A percentile compares a stretch with the other conserved stretches of the same genome.
phyloP scores from a whole-genome alignment of 2,797 vertebrate genomes.

The Neoniphon sammara region DNA sequence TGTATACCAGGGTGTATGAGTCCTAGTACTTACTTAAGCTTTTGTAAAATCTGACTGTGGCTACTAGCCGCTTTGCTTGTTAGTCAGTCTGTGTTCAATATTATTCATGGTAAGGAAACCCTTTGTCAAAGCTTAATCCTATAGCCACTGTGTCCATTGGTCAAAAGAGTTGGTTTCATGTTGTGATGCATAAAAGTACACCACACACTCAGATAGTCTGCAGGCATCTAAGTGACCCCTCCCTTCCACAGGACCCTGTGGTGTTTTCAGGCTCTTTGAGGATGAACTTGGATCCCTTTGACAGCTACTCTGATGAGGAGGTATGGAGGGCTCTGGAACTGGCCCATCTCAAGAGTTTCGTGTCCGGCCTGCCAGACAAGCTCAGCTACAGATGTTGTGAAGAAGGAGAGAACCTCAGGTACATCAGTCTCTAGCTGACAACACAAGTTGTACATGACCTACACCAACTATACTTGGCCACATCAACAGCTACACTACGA shows the following conservation, averaged over 20 bases:
- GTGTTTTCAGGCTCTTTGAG: slow-evolving; percentile 95
- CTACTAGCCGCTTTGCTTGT: too few species aligned
- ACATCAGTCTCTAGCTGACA: background rate
- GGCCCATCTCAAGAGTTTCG: slow-evolving; percentile 92
- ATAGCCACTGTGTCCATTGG: too few species aligned
- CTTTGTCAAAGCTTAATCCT: too few species aligned
- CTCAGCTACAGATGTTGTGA: slow-evolving; percentile 93
- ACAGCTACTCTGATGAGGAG: slow-evolving; percentile 90
- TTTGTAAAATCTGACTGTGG: too few species aligned
- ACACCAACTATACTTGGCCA: background rate
- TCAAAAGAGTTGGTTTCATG: too few species aligned
- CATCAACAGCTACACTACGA: too few species aligned
- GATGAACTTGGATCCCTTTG: slow-evolving; percentile 97
- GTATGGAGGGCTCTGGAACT: slow-evolving; percentile 92
- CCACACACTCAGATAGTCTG: too few species aligned
- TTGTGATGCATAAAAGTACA: too few species aligned
- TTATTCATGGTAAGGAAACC: too few species aligned
- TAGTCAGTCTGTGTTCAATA: too few species aligned
- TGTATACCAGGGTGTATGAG: too few species aligned
- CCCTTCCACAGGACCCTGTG: slow-evolving; percentile 87
- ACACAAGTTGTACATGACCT: too few species aligned
- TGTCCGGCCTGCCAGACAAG: slow-evolving; percentile 88
- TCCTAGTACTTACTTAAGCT: background rate
- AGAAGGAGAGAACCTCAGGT: slow-evolving; percentile 98
- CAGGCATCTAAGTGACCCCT: background rate